These are phyloP conservation scores for Bothrops jararaca DNA, from an alignment of 2,113 vertebrate species.

Conservation along the genomic window DNA sequence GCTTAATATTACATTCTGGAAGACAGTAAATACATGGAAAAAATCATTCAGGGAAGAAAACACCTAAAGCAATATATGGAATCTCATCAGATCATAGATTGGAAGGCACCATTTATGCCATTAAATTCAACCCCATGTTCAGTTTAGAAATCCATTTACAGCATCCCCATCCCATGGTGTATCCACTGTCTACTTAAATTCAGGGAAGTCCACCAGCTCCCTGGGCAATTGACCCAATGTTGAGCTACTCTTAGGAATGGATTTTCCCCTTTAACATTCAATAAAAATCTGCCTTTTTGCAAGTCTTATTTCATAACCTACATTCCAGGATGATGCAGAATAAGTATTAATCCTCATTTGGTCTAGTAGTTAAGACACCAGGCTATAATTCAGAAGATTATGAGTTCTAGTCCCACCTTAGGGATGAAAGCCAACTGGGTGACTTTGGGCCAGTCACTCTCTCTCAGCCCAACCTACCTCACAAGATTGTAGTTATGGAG, in stretches of 20 bases:
- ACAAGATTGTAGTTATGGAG: background rate
- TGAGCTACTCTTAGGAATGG: background rate
- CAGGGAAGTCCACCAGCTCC: background rate
- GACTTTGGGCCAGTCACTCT: background rate
- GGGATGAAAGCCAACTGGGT: background rate
- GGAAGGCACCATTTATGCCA: background rate
- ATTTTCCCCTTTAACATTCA: background rate
- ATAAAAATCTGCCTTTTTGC: background rate
- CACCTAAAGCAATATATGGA: background rate
- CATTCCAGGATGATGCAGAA: background rate
- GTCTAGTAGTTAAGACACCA: background rate
- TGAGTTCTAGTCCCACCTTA: background rate
- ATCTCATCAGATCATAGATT: background rate
- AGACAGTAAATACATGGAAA: slow-evolving; percentile 1
- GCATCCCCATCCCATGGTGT: background rate
- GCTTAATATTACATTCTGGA: background rate
- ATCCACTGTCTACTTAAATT: background rate
- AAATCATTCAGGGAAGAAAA: slow-evolving; percentile 4
- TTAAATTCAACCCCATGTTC: background rate
- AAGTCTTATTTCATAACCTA: background rate
- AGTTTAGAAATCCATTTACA: background rate
- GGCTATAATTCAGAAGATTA: background rate
- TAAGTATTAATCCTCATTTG: background rate
- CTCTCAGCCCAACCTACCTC: background rate
- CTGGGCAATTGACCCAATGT: background rate